Evolutionary conservation across 2,113 vertebrate genomes (phyloP).

Genomic region (Melanostigma gelatinosum): DNA sequence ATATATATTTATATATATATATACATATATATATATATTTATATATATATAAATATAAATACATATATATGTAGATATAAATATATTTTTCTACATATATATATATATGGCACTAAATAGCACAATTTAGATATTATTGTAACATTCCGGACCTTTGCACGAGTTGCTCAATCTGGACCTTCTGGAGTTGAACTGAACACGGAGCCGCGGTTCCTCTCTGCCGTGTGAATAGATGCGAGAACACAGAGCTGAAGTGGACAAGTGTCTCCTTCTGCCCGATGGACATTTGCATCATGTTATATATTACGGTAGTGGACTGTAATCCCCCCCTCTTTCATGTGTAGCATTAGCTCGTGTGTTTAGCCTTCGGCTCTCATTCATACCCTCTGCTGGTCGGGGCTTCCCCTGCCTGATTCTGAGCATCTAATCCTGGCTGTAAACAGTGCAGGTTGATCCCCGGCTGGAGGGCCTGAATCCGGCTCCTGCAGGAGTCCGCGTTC

Average conservation of each 20-base stretch:
- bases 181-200: no score
- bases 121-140: no score
- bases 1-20: no score
- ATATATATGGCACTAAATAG: no score
- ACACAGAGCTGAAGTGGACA: not conserved
- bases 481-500: constrained; percentile 8
- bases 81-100: no score
- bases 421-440: constrained; percentile 72
- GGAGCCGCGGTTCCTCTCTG: not conserved
- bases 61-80: no score
- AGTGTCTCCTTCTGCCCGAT: constrained; percentile 25
- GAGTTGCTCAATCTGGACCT: no score
- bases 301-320: constrained; percentile 41
- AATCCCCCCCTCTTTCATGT: constrained; percentile 20
- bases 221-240: not conserved
- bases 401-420: constrained; percentile 63
- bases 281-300: constrained; percentile 50
- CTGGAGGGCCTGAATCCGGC: constrained; percentile 51
- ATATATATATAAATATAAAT: no score
- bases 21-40: no score
- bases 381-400: constrained; percentile 31
- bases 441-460: constrained; percentile 67
- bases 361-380: constrained; percentile 57
- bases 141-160: no score
- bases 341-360: constrained; percentile 58